Conservation (phyloP, 2,797 vertebrate genomes). For the Pseudotriccus pelzelni region DNA sequence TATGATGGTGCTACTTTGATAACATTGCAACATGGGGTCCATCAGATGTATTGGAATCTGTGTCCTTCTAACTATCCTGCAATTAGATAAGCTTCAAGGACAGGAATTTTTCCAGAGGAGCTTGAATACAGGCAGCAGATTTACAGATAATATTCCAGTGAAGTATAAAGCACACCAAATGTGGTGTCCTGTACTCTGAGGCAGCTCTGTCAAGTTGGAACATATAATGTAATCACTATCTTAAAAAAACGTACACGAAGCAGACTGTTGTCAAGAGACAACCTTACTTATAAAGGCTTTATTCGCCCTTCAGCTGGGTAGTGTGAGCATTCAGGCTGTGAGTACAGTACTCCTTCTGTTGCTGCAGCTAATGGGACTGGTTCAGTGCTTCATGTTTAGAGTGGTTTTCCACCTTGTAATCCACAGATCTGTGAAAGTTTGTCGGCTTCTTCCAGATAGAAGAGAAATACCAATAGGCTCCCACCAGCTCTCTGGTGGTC, state of each 20-base stretch:
- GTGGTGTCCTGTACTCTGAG: background rate
- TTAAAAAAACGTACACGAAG: background rate
- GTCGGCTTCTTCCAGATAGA: background rate
- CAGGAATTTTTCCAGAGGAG: constrained; percentile 41
- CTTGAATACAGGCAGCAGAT: constrained; percentile 45
- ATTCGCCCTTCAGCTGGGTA: background rate
- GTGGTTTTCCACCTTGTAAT: background rate
- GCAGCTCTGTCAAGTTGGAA: background rate
- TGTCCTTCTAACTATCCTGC: constrained; percentile 63
- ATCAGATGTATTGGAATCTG: constrained; percentile 13
- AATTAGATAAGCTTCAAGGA: constrained; percentile 61
- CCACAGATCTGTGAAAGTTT: background rate
- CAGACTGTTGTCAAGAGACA: background rate
- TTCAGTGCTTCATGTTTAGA: background rate
- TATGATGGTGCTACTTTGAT: constrained; percentile 38
- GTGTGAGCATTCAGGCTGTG: background rate
- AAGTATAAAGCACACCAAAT: background rate
- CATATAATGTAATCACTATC: background rate
- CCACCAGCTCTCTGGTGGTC: background rate
- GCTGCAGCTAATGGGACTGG: background rate
- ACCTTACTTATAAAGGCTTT: background rate
- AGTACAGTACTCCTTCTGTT: background rate
- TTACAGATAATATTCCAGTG: background rate
- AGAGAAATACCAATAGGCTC: background rate
- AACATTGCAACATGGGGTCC: constrained; percentile 33